These are phyloP conservation scores for Anomalospiza imberbis DNA, from an alignment of 2,797 vertebrate genomes.

Conservation along the genomic window DNA sequence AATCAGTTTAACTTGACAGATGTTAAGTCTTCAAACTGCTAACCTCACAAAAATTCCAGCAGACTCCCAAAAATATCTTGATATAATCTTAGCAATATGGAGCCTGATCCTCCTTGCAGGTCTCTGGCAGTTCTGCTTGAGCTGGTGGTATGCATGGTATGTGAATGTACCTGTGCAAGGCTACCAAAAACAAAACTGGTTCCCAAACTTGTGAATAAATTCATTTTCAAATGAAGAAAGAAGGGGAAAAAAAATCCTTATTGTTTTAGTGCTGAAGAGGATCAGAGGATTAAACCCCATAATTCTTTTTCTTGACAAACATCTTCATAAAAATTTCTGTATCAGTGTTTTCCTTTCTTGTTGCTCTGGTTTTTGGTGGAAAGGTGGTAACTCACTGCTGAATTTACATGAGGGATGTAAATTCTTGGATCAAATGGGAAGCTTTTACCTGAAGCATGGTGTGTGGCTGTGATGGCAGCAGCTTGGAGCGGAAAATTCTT, in stretches of 20 bases:
- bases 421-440: neutral
- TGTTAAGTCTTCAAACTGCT: constrained; percentile 7
- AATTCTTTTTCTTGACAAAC: neutral
- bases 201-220: neutral
- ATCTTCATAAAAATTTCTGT: neutral
- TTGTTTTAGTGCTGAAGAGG: neutral
- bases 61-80: neutral
- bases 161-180: neutral
- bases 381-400: neutral
- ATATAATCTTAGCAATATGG: neutral
- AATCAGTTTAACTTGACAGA: constrained; percentile 39
- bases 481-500: neutral
- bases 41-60: constrained; percentile 17
- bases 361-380: neutral
- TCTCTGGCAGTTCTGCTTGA: neutral
- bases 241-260: rapidly evolving
- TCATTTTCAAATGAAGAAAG: neutral
- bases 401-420: neutral
- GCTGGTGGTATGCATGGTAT: neutral
- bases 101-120: neutral
- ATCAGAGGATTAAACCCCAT: neutral
- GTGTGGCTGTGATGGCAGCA: neutral
- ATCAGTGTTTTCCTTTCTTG: rapidly evolving
- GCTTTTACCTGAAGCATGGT: neutral
- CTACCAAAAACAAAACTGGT: neutral